Evolutionary conservation across 2,113 vertebrate species (phyloP), one percentile per base, ranked within the genome.

Genomic region (Poecilia latipinna): DNA sequence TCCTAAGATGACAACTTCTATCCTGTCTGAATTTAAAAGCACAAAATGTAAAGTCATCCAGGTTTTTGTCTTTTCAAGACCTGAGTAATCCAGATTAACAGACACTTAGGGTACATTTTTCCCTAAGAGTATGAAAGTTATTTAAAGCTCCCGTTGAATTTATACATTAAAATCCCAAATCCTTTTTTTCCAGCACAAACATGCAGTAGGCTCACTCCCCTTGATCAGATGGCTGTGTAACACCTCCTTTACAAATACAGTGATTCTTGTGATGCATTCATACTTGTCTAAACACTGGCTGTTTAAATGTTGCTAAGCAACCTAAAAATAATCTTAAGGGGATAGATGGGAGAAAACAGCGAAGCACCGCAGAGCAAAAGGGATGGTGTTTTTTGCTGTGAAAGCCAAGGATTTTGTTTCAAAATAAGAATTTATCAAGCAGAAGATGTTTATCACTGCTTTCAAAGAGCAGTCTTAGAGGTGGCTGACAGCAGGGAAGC

Each of bases 271-370:
- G 74, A 84, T 82, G 65, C 80, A 80, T 39, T 79, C 78, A 88
- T 75, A 77, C 62, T 29, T 39, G 70, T 68, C 62, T 72, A 88
- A 90, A 76, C 77, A 78, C 61, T 31, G 66, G 70, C 75, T 63
- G 80, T 80, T 80, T 80, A 86, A 82, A 93, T 87, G 93, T 94
- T 94, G 93, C 94, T 88, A 90, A 86, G 93, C 92, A 94, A 94
- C 90, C 88, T 94, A 90, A 93, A 94, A 94, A 92, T 94, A 93
- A 91, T 92, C 83, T 81, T 84, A 66, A 60, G 65, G 74, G 80
- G 42, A 82, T 74, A 74, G 85, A 84, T 80, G 74, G 68, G 74
- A 84, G 44, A 72, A 76, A 88, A 76, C 62, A 79, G 81, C 64
- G 61, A 71, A 3, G 3, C 68, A 79, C 77, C 73, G 82, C 77